Base-by-base conservation (phyloP, 2,888 invertebrate genomes). In the Sisyra nigra region DNA sequence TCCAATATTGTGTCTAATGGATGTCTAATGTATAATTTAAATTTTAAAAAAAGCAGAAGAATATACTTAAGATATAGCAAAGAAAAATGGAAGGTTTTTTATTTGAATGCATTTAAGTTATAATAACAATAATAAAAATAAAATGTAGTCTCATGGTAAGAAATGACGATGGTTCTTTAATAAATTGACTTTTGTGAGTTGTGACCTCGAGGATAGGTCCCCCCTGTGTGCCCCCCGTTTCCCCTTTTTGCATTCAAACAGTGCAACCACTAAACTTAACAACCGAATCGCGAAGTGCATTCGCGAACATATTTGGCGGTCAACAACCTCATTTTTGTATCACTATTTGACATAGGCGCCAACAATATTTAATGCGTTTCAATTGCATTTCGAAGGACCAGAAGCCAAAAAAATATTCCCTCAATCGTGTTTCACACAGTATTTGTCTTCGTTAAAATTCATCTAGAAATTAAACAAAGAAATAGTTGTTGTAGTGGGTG, bases 301-400 rank as follows among this genome's bases (percentile, higher is more conserved):
- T 42, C 35, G 42, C 42, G 31, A 34, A 42, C 43, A 43, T 43
- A 43, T 43, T 43, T 43, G 43, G 43, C 43, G 43, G 43, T 43
- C 43, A 31, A 31, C 38, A 33, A 43, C 43, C 43, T 35, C 34
- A 37, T 37, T 35, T 37, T 24, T 24, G 24, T 24, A 24, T 24
- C 24, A 37, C 37, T 37, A 37, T 37, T 37, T 37, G 17, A 17
- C 37, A 37, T 37, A 19, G 37, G 37, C 19, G 37, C 17, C 36
- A 24, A 24, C 24, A 24, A 24, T 24, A 24, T 24, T 24, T 24
- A 24, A 24, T 24, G 24, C 7, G 24, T 24, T 24, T 24, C 24
- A 14, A 14, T 34, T 34, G 13, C 34, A 34, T 14, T 11, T 34
- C 15, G 15, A 11, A 11, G 13, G 34, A 34, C 34, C 34, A 11